phyloP scores from a whole-genome alignment of 2,113 vertebrate species.

The Micromys minutus region DNA sequence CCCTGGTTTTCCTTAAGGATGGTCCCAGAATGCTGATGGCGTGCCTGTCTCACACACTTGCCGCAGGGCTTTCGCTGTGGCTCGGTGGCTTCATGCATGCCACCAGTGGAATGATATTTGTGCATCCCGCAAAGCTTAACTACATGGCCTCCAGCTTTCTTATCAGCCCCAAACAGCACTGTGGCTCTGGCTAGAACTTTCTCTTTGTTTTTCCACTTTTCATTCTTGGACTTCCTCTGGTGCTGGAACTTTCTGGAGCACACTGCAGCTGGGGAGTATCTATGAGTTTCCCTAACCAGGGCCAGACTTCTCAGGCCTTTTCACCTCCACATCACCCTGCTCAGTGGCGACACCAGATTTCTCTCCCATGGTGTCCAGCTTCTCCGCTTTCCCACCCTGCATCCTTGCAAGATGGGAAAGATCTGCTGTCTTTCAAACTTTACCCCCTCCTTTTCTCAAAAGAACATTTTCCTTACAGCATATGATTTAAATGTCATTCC shows the following conservation, averaged over 20 bases:
- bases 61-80: background rate
- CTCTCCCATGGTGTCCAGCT: background rate
- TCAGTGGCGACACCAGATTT: background rate
- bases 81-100: background rate
- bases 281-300: background rate
- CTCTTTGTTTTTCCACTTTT: background rate
- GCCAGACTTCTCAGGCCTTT: too few relatives aligned
- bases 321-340: too few relatives aligned
- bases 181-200: background rate
- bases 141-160: background rate
- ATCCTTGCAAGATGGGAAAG: background rate
- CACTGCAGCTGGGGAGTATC: background rate
- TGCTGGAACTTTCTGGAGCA: background rate
- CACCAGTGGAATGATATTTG: background rate
- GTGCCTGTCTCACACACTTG: too few relatives aligned
- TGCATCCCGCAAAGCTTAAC: background rate
- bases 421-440: background rate
- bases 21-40: background rate
- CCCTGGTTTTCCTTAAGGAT: background rate
- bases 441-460: background rate
- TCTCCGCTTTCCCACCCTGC: background rate
- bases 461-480: background rate
- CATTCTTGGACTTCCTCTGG: background rate
- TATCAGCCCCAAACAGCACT: too few relatives aligned
- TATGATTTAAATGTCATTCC: background rate